phyloP scores from a whole-genome alignment of 1,140 invertebrate genomes.

The Bombus polaris region DNA sequence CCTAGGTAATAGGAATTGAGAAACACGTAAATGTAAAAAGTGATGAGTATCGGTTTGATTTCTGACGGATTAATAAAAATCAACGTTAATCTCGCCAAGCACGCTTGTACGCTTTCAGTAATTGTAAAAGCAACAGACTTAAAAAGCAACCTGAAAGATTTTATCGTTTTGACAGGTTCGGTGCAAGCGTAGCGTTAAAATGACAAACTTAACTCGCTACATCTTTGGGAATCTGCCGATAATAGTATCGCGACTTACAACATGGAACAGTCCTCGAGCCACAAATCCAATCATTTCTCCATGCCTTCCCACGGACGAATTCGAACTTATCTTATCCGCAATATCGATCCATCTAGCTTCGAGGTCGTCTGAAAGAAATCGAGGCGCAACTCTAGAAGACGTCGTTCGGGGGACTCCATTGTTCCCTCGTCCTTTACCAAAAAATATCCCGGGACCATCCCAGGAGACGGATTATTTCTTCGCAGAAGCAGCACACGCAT shows the following conservation, averaged over 20 bases:
- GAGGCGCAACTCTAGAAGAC: not conserved
- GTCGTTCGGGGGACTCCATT: not conserved
- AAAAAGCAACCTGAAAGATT: too few species aligned
- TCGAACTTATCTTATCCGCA: not conserved
- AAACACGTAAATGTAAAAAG: too few species aligned
- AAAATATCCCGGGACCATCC: constrained; percentile 31
- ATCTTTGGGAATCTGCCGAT: not conserved
- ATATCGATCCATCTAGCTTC: not conserved
- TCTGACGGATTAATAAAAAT: too few species aligned
- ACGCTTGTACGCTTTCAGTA: too few species aligned
- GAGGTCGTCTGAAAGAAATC: not conserved
- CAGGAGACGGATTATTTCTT: constrained; percentile 49
- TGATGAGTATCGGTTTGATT: too few species aligned
- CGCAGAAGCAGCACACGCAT: not conserved
- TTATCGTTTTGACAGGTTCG: too few species aligned
- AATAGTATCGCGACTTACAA: not conserved
- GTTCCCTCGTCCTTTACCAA: not conserved
- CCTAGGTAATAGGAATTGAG: too few species aligned
- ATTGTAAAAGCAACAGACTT: too few species aligned
- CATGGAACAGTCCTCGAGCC: not conserved
- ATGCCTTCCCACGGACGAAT: not conserved
- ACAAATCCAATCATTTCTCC: not conserved
- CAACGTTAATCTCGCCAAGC: too few species aligned
- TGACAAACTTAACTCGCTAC: not conserved
- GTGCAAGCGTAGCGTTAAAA: too few species aligned